Conservation (phyloP, 2,888 invertebrate genomes). For the Tipula unca region DNA sequence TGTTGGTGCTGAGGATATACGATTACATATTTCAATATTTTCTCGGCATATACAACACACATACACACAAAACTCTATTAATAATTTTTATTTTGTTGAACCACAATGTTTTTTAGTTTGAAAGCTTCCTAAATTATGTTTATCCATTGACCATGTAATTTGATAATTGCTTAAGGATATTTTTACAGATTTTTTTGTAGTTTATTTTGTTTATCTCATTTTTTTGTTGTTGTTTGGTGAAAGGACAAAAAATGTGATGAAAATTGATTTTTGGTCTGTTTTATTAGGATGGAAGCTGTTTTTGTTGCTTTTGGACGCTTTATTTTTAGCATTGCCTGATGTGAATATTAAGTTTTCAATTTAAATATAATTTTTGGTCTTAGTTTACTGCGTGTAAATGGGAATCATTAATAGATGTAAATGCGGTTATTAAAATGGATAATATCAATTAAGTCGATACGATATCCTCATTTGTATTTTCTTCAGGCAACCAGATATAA, state of each 20-base stretch:
- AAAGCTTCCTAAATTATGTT: neutral
- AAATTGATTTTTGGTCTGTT: neutral
- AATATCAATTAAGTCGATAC: neutral
- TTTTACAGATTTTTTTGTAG: neutral
- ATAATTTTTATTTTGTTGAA: neutral
- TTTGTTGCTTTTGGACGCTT: neutral
- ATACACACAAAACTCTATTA: neutral
- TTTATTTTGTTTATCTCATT: neutral
- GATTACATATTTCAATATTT: neutral
- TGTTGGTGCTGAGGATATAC: neutral
- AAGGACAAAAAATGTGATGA: neutral
- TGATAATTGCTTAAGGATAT: neutral
- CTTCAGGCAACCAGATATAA: too few relatives aligned
- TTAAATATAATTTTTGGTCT: neutral
- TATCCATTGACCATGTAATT: conserved; percentile 8
- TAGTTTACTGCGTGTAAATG: neutral
- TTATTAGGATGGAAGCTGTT: neutral
- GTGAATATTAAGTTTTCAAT: neutral
- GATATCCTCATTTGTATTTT: too few relatives aligned
- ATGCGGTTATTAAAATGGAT: neutral
- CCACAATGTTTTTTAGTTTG: neutral
- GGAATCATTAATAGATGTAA: neutral
- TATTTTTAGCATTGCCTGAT: neutral
- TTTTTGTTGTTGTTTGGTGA: neutral
- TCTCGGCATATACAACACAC: neutral